Evolutionary conservation across 53 echinoderm and acorn worm species (phyloP).

Genomic region (Mesocentrotus franciscanus): DNA sequence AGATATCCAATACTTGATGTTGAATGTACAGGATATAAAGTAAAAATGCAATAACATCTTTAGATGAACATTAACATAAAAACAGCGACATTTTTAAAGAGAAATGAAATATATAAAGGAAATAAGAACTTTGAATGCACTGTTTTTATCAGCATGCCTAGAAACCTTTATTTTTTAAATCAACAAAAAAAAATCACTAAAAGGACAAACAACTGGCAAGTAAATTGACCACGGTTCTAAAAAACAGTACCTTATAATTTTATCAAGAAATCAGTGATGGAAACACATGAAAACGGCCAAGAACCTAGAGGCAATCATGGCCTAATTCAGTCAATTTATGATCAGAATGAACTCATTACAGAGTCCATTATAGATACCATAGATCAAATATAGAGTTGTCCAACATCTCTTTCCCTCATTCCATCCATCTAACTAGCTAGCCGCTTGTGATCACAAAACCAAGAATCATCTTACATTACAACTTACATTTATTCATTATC

Average conservation of each 20-base stretch:
- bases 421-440: not conserved
- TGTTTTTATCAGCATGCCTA: not conserved
- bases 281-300: not conserved
- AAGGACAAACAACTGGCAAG: not conserved
- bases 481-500: slow-evolving; percentile 49
- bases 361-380: not conserved
- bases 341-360: not conserved
- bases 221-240: not conserved
- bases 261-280: not conserved
- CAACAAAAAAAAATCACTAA: not conserved
- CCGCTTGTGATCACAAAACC: not conserved
- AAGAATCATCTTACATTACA: slow-evolving; percentile 4
- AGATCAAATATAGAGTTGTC: not conserved
- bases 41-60: not conserved
- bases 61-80: not conserved
- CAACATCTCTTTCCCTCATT: not conserved
- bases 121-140: no score
- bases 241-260: not conserved
- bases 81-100: not conserved
- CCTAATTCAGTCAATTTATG: not conserved
- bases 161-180: not conserved
- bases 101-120: not conserved
- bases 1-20: no score
- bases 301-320: not conserved
- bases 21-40: not conserved